phyloP scores from a whole-genome alignment of 1,140 invertebrate genomes.

The Drosophila ironensis region DNA sequence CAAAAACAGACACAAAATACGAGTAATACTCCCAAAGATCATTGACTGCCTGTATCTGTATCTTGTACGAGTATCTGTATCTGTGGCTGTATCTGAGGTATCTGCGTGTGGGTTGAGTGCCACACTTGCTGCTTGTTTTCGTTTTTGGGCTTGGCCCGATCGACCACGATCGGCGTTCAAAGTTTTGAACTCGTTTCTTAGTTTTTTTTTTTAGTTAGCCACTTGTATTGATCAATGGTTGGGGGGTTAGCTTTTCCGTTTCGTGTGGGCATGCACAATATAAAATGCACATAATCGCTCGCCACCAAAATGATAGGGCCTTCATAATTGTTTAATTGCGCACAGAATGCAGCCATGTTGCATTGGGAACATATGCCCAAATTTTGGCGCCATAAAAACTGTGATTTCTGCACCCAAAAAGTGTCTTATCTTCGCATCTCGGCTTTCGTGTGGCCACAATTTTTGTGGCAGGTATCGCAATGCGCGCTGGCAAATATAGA shows the following conservation, averaged over 20 bases:
- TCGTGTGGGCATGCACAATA: slow-evolving; percentile 13
- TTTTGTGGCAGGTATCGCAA: background rate
- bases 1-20: too few relatives aligned
- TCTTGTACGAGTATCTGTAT: slow-evolving; percentile 23
- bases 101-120: slow-evolving; percentile 2
- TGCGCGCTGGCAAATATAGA: background rate
- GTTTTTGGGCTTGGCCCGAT: slow-evolving; percentile 41
- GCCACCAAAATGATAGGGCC: too few relatives aligned
- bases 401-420: too few relatives aligned
- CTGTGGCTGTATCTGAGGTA: background rate
- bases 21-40: slow-evolving; percentile 53
- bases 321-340: too few relatives aligned
- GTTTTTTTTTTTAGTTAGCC: too few relatives aligned
- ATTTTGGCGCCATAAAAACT: too few relatives aligned
- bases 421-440: too few relatives aligned
- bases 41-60: slow-evolving; percentile 42
- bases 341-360: too few relatives aligned
- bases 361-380: too few relatives aligned
- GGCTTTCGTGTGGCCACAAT: background rate
- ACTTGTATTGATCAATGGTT: slow-evolving; percentile 9
- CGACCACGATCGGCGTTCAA: slow-evolving; percentile 23
- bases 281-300: too few relatives aligned
- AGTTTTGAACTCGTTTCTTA: slow-evolving; percentile 29
- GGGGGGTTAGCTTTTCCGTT: slow-evolving; percentile 1
- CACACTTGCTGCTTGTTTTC: slow-evolving; percentile 6